Base-by-base conservation (phyloP, 2,888 invertebrate genomes). In the Eubasilissa splendida region DNA sequence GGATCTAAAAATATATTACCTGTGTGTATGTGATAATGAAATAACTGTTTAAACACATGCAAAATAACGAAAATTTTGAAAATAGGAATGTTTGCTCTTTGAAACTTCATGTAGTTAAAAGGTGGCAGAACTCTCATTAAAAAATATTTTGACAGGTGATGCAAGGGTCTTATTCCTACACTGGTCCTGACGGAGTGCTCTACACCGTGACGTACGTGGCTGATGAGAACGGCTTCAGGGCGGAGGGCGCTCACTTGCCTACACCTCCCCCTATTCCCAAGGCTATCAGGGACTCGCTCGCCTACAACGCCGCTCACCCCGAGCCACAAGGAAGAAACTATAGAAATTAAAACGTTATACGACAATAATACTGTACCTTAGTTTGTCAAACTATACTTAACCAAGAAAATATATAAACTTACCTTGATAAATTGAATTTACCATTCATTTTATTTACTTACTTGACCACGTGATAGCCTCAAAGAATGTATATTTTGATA, bases 151-250 rank as follows among this genome's bases (percentile, higher is more conserved):
- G 80, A 5, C 80, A 90, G 89, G 91, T 91, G 14, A 91, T 90
- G 86, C 91, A 92, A 86, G 92, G 92, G 42, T 90, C 90, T 0
- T 92, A 90, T 84, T 89, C 90, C 0, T 92, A 92, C 85, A 91
- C 91, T n/a, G 91, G 91, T 52, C 92, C 92, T 12, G 92, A 92
- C 85, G 92, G 92, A 78, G 87, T 91, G 11, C 87, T 90, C 56
- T 92, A 92, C 82, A 90, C 91, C 73, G 90, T 92, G 75, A 90
- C 86, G 77, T 90, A 90, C 83, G 87, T 89, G 76, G 90, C 90
- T 60, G 89, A 89, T 84, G 89, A 90, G 85, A 89, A 90, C 83
- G 90, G 90, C 53, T 90, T 87, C 85, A 87, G 90, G 75, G 89
- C 90, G 52, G 88, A 90, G 84, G 89, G 90, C 63, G 89, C 89